phyloP scores from a whole-genome alignment of 2,113 vertebrate genomes.

The Martes martes region DNA sequence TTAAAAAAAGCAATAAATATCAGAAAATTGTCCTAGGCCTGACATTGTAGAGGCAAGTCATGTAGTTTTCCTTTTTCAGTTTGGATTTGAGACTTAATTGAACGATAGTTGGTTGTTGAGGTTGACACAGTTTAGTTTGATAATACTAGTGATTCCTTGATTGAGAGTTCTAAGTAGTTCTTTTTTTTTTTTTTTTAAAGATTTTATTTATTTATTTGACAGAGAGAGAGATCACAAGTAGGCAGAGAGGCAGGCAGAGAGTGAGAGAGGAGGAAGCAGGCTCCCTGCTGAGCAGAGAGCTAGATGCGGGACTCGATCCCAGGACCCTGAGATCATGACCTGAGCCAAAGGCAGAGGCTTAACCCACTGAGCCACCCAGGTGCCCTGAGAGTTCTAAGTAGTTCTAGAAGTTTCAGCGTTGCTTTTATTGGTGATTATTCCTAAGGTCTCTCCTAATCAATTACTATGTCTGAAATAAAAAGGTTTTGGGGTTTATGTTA shows the following conservation, averaged over 20 bases:
- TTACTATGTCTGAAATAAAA: neutral
- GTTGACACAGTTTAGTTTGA: neutral
- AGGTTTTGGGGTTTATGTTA: neutral
- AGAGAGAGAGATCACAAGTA: no score
- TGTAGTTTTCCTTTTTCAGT: neutral
- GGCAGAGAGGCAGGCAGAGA: no score
- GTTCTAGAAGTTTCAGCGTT: neutral
- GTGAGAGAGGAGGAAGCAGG: no score
- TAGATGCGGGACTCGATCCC: no score
- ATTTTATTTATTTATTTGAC: no score
- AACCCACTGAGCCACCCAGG: no score
- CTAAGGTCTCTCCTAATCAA: neutral
- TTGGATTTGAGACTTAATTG: slow-evolving; percentile 13
- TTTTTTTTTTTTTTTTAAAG: neutral
- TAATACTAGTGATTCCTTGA: neutral
- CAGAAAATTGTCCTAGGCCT: neutral
- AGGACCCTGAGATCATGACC: no score
- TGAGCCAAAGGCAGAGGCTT: no score
- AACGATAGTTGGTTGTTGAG: neutral
- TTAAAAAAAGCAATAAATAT: neutral
- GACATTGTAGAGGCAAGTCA: neutral
- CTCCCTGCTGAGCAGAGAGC: no score
- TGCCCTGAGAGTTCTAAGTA: neutral
- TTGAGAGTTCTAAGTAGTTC: neutral
- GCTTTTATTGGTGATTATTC: neutral